Percentiles rank a stretch among this genome's conserved stretches.
Evolutionary conservation across 2,113 vertebrate species (phyloP).

Genomic region (Zeus faber): DNA sequence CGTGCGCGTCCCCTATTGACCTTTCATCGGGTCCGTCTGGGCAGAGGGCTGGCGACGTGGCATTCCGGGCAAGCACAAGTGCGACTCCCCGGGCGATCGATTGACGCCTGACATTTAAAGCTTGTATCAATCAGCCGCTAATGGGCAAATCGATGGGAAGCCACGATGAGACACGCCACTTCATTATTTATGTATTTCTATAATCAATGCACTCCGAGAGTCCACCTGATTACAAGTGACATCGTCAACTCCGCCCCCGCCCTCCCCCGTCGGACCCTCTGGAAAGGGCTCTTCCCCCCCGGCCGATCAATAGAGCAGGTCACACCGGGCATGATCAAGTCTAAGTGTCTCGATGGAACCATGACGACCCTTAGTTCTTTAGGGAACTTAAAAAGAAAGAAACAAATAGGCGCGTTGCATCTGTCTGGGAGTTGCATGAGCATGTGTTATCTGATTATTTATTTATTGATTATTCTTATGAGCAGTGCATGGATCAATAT

Average conservation of each 20-base stretch:
- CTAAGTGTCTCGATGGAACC: slow-evolving; percentile 2
- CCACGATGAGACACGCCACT: slow-evolving; percentile 58
- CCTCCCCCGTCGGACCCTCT: not conserved
- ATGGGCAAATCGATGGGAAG: slow-evolving; percentile 68
- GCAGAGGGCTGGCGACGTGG: slow-evolving; percentile 30
- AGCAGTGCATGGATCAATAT: no score
- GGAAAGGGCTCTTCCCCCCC: slow-evolving; percentile 5
- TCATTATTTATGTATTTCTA: slow-evolving; percentile 73
- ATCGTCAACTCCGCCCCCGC: not conserved
- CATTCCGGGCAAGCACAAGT: slow-evolving; percentile 19
- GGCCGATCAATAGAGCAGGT: slow-evolving; percentile 39
- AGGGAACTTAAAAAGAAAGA: no score
- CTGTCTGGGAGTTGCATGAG: no score
- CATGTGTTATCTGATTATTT: no score
- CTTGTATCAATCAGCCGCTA: slow-evolving; percentile 75
- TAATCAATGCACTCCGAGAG: slow-evolving; percentile 53
- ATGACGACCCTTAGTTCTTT: no score
- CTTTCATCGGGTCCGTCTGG: slow-evolving; percentile 40
- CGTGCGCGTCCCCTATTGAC: slow-evolving; percentile 44
- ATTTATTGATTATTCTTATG: no score
- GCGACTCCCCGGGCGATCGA: slow-evolving; percentile 51
- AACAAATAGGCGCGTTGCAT: no score
- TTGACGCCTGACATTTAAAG: slow-evolving; percentile 68
- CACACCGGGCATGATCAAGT: slow-evolving; percentile 20
- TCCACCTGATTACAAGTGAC: slow-evolving; percentile 1